Percentiles rank a stretch among this genome's conserved stretches.
Evolutionary conservation across 2,888 invertebrate species (phyloP).

Genomic region (Uloborus plumipes): DNA sequence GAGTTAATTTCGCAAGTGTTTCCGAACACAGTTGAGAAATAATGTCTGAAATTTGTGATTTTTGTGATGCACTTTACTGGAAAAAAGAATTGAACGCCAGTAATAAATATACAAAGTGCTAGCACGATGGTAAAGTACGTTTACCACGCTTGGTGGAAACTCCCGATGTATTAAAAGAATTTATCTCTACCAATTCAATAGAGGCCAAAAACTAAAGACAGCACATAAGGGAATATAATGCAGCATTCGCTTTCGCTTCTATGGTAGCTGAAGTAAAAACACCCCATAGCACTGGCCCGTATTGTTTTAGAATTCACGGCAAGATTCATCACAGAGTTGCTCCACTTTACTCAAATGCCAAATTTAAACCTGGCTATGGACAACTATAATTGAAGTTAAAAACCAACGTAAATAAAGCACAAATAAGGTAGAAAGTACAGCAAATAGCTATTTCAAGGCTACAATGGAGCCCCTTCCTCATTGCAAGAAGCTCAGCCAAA

Average conservation of each 20-base stretch:
- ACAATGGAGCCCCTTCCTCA: too few species aligned
- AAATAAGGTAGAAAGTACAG: too few species aligned
- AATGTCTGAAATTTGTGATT: slow-evolving; percentile 11
- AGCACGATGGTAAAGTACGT: slow-evolving; percentile 1
- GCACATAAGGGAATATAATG: slow-evolving; percentile 6
- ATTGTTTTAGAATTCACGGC: slow-evolving; percentile 65
- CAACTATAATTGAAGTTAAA: too few species aligned
- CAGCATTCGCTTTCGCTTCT: slow-evolving; percentile 33
- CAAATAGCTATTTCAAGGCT: too few species aligned
- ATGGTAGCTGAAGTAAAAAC: slow-evolving; percentile 46
- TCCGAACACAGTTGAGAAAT: not conserved
- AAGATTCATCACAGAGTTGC: slow-evolving; percentile 66
- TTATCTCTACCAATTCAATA: not conserved
- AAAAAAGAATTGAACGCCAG: not conserved
- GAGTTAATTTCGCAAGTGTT: not conserved
- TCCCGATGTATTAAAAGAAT: not conserved
- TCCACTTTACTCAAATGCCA: slow-evolving; percentile 37
- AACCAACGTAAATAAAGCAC: too few species aligned
- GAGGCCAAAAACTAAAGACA: slow-evolving; percentile 12
- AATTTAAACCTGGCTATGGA: slow-evolving; percentile 26
- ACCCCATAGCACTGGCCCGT: slow-evolving; percentile 39
- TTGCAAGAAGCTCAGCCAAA: too few species aligned
- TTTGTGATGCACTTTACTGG: slow-evolving; percentile 5
- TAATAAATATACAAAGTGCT: slow-evolving; percentile 3
- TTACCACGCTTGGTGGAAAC: not conserved